Evolutionary conservation across 64 coral and sea anemone species (phyloP), one percentile per base, ranked within the genome.

Genomic region (Trachythela sp.): DNA sequence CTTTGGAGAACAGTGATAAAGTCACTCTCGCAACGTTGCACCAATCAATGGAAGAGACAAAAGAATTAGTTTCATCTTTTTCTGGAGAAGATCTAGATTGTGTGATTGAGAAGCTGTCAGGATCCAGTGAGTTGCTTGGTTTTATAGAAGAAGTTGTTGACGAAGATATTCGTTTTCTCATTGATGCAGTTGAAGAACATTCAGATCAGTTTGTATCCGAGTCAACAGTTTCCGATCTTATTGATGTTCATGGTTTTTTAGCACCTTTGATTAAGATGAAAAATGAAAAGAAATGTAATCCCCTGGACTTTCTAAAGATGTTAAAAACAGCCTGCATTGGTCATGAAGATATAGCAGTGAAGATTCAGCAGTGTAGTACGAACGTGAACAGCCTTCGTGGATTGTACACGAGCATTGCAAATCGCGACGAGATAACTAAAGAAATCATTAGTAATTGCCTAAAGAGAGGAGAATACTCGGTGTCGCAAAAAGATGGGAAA

Each of bases 391-490:
- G 95, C 54, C 84, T 97, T 2, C 43, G 88, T 60, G 94, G 91
- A 24, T 80, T 97, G 0, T 93, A 97, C 88, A 93, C 68, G 70
- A 97, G 88, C 37, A 77, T 97, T 39, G 90, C 92, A 40, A 97
- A 94, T 50, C 86, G 95, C 48, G 95, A 93, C 33, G 95, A 97
- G 30, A 88, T 97, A 77, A 97, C 95, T 29, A 94, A 94, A 83
- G 92, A 97, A 80, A 92, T 97, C 33, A 94, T 97, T 27, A 86
- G 60, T 24, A 97, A 90, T 91, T 93, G 93, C 35, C 80, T 97
- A n/a, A 85, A 60, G 2, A 86, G 77, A 84, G 95, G 95, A 13
- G 8, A 29, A 15, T 80, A 80, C 17, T 38, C 15, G 33, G 75
- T 80, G 30, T 80, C 32, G 33, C 75, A 29, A 22, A 22, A 30